phyloP scores from a whole-genome alignment of 2,797 vertebrate species.

The Anomalospiza imberbis region DNA sequence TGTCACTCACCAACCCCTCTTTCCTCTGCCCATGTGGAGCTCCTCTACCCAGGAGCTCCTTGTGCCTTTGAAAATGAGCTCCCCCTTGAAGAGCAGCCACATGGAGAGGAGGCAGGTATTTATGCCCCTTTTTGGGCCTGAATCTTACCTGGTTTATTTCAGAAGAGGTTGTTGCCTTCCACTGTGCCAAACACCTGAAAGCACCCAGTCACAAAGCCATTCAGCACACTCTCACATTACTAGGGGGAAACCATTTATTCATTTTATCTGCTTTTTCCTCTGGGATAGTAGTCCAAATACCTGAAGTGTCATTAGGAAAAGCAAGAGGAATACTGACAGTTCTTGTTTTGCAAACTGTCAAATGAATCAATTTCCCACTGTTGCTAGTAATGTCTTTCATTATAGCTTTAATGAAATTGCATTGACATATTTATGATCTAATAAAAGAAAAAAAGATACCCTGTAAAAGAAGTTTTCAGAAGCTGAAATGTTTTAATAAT shows the following conservation, averaged over 20 bases:
- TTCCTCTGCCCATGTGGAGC: fast-evolving
- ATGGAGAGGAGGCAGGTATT: neutral
- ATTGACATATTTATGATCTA: constrained; percentile 27
- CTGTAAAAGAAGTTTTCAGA: neutral
- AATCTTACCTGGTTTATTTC: neutral
- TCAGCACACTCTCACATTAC: neutral
- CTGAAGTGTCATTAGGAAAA: neutral
- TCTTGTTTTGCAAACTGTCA: neutral
- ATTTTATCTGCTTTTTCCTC: neutral
- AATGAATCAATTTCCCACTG: neutral
- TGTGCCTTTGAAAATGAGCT: neutral
- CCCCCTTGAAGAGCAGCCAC: neutral
- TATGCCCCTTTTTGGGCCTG: neutral
- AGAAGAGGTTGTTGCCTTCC: neutral
- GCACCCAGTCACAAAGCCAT: neutral
- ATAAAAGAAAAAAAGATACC: neutral
- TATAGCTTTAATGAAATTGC: constrained; percentile 27
- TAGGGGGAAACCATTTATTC: neutral
- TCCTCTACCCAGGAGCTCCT: neutral
- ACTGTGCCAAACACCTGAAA: neutral
- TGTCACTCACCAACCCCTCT: neutral
- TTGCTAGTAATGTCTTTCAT: constrained; percentile 22
- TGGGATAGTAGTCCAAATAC: neutral
- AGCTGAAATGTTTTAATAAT: constrained; percentile 27
- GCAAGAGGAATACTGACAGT: neutral